Base-by-base conservation (phyloP, 2,113 vertebrate genomes). In the Sakesphorus luctuosus region DNA sequence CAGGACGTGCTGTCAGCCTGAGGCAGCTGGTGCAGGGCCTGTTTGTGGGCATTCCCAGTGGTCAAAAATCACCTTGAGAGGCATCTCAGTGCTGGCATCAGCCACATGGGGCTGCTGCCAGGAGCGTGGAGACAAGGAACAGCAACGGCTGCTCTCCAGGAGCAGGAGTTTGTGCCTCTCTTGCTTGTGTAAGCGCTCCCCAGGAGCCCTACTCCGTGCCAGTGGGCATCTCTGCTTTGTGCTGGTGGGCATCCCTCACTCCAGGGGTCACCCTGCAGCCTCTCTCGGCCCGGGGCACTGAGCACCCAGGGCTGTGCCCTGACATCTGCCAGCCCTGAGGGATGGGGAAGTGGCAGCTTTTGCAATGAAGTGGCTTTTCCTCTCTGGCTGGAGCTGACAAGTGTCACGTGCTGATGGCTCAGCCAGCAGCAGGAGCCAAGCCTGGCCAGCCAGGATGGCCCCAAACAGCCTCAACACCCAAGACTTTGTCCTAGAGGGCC, bases 251-350 rank as follows among this genome's bases (percentile, higher is more conserved):
- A 53, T 66, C 50, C 20, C 31, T 43, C 28, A 9, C 17, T 5
- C 67, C 0, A 0, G 3, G 36, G 61, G 15, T 36, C 26, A 66
- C n/a, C 33, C 56, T n/a, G 12, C 63, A 46, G 73, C 46, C 84
- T 59, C 1, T 0, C 35, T 55, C 4, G 1, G 29, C 49, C 31
- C 44, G 0, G 0, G 25, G 49, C 49, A 7, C 18, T 6, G 28
- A 43, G 40, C 31, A 8, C 50, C 55, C n/a, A 2, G 28, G 9
- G 31, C 44, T 63, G n/a, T 29, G 9, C 65, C 44, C 19, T 0
- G 0, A 18, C 14, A 4, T 4, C 25, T 28, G 33, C 53, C 61
- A 49, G 56, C 75, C 69, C 61, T 0, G 0, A 28, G 53, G 65
- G 65, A 79, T 0, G 3, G 38, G 50, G 76, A 83, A 81, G 35